Percentiles rank a stretch among this genome's conserved stretches.
These are phyloP conservation scores for Heterotilapia buettikoferi DNA, from an alignment of 2,113 vertebrate species.

Conservation along the genomic window DNA sequence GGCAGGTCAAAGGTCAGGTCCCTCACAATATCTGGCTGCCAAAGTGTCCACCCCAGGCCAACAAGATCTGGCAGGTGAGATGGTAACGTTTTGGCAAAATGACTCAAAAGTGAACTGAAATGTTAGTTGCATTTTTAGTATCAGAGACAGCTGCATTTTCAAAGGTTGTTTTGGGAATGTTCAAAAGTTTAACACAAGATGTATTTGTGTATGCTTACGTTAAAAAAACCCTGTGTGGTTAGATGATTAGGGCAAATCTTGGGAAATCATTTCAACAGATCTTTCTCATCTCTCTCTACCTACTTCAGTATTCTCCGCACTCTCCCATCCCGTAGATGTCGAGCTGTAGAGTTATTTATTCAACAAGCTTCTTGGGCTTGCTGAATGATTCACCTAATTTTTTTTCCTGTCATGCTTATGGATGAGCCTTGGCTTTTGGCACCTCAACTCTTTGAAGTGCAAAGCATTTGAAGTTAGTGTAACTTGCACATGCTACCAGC, in stretches of 20 bases:
- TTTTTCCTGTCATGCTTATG: background rate
- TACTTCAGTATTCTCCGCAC: background rate
- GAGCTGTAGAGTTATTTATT: background rate
- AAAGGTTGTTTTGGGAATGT: background rate
- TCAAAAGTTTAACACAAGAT: background rate
- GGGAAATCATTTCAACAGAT: background rate
- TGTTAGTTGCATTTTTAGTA: background rate
- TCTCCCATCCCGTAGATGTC: background rate
- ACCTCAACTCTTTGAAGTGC: conserved; percentile 29
- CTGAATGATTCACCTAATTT: background rate
- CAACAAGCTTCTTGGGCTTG: background rate
- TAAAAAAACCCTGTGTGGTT: rapidly evolving
- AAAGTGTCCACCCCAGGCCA: conserved; percentile 61
- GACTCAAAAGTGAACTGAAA: background rate
- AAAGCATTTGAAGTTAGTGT: background rate
- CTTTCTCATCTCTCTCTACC: background rate
- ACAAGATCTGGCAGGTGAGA: conserved; percentile 80
- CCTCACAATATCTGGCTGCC: conserved; percentile 67
- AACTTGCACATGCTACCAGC: background rate
- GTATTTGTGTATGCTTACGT: background rate
- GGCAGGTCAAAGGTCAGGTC: conserved; percentile 76
- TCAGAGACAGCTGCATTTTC: background rate
- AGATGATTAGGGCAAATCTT: background rate
- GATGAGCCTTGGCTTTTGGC: background rate
- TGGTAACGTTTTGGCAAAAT: background rate